Conservation (phyloP, 2,797 vertebrate species). For the Melanotaenia maccullochi region DNA sequence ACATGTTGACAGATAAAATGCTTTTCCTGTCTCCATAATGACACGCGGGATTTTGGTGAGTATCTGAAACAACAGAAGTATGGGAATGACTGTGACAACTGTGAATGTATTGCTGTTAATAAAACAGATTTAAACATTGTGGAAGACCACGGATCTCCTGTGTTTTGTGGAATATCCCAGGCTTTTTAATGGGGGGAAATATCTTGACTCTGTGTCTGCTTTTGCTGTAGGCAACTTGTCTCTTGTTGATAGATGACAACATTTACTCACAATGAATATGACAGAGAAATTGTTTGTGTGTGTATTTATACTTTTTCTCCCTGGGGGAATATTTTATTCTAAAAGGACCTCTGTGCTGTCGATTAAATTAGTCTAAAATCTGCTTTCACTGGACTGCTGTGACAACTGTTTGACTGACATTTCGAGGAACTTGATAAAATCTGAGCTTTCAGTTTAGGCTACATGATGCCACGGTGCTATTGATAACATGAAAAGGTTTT, state of each 20-base stretch:
- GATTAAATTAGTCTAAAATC: slow-evolving; percentile 41
- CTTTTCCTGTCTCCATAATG: background rate
- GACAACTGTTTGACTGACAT: slow-evolving; percentile 48
- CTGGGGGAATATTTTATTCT: slow-evolving; percentile 39
- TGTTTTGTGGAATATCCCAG: slow-evolving; percentile 45
- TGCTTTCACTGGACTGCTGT: slow-evolving; percentile 38
- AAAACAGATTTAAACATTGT: slow-evolving; percentile 53
- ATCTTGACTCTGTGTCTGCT: slow-evolving; percentile 57
- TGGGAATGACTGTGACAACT: slow-evolving; percentile 10
- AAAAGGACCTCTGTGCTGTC: slow-evolving; percentile 35
- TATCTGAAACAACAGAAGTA: slow-evolving; percentile 1
- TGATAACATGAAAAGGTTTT: slow-evolving; percentile 39
- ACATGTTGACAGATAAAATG: background rate
- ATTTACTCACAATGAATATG: slow-evolving; percentile 65
- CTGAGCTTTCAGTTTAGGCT: slow-evolving; percentile 29
- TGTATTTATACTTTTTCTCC: slow-evolving; percentile 36
- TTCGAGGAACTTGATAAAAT: slow-evolving; percentile 39
- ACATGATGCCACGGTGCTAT: slow-evolving; percentile 18
- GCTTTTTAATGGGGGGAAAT: slow-evolving; percentile 49
- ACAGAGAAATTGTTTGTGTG: slow-evolving; percentile 34
- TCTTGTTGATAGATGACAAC: slow-evolving; percentile 64
- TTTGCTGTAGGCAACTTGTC: slow-evolving; percentile 58
- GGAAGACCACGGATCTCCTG: slow-evolving; percentile 14
- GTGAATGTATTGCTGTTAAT: slow-evolving; percentile 40
- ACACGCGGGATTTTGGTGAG: background rate